Evolutionary conservation across 2,888 invertebrate genomes (phyloP).

Genomic region (Netelia virgata): DNA sequence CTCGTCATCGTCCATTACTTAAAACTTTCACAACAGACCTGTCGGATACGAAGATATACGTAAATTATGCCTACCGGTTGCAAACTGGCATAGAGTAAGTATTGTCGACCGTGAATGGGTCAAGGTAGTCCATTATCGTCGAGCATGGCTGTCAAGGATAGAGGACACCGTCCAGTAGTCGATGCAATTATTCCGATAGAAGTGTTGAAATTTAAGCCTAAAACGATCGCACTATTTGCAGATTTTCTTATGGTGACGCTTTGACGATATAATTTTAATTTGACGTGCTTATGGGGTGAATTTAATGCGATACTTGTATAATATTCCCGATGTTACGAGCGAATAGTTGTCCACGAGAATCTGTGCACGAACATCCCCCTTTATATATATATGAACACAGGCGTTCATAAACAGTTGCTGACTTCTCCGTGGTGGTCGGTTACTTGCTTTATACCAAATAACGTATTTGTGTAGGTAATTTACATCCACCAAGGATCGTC

Average conservation of each 20-base stretch:
- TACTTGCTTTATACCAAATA: constrained; percentile 43
- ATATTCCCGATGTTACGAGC: not conserved
- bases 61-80: constrained; percentile 20
- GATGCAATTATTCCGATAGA: not conserved
- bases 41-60: not conserved
- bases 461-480: constrained; percentile 57
- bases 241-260: not conserved
- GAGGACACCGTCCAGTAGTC: not conserved
- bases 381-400: not conserved
- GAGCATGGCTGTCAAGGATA: constrained; percentile 69
- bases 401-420: not conserved
- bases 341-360: not conserved
- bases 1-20: not conserved
- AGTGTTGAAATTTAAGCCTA: not conserved
- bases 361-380: not conserved
- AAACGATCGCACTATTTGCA: too few species aligned
- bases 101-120: constrained; percentile 66
- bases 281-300: not conserved
- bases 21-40: not conserved
- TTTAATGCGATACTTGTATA: not conserved
- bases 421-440: constrained; percentile 26
- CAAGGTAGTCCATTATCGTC: constrained; percentile 77
- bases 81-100: constrained; percentile 22
- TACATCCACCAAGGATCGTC: constrained; percentile 44
- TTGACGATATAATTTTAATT: not conserved